Conservation (phyloP, 2,113 vertebrate genomes). For the Sylvicapra grimmia region DNA sequence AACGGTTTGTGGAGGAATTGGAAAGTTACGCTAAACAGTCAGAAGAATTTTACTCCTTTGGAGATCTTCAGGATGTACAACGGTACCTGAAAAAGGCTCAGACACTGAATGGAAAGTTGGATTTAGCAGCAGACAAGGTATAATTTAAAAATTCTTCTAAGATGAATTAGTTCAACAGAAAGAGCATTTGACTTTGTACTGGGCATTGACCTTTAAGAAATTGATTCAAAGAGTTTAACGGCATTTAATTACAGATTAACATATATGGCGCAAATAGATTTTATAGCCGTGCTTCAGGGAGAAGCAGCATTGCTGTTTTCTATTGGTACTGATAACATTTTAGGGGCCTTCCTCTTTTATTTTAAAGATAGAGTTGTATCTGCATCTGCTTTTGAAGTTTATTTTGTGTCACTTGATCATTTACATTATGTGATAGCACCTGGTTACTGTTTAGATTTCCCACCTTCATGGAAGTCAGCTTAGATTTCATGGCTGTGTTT, state of each 20-base stretch:
- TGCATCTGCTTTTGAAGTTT: not conserved
- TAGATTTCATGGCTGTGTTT: not conserved
- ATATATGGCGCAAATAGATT: not conserved
- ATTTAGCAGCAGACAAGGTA: constrained; percentile 86
- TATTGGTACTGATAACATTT: not conserved
- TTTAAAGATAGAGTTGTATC: not conserved
- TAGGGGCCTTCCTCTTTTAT: not conserved
- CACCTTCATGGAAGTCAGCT: not conserved
- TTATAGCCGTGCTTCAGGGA: not conserved
- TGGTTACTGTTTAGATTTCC: not conserved
- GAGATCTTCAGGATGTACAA: constrained; percentile 81
- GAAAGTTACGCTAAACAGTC: constrained; percentile 82
- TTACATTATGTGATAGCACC: not conserved
- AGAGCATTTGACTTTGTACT: not conserved
- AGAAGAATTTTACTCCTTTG: constrained; percentile 82
- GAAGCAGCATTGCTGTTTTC: not conserved
- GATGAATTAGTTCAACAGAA: not conserved
- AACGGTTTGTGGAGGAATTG: constrained; percentile 85
- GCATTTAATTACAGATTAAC: not conserved
- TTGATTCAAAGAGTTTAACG: not conserved
- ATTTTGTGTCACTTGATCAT: not conserved
- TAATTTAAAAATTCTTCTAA: not conserved
- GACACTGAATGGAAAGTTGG: constrained; percentile 81
- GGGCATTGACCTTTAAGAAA: not conserved
- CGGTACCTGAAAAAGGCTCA: constrained; percentile 88